These are phyloP conservation scores for Netelia melanura DNA, from an alignment of 2,888 invertebrate species.

Conservation along the genomic window DNA sequence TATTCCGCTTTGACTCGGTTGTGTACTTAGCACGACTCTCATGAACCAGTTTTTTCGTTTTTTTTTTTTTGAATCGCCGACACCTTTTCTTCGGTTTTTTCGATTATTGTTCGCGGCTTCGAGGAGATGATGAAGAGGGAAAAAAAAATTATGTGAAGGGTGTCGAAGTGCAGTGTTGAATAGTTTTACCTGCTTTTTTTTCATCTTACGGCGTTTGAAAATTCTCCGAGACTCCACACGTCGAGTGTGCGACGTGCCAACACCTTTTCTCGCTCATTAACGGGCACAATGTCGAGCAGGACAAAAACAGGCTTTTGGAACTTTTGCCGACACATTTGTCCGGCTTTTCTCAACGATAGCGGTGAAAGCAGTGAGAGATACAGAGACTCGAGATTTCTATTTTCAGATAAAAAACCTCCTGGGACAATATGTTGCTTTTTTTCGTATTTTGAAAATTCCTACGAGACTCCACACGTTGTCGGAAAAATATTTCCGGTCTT, in stretches of 20 bases:
- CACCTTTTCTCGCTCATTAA: slow-evolving; percentile 61
- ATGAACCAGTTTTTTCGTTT: neutral
- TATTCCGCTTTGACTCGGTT: neutral
- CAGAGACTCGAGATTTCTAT: neutral
- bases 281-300: slow-evolving; percentile 9
- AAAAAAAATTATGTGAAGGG: slow-evolving; percentile 7
- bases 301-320: slow-evolving; percentile 39
- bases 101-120: slow-evolving; percentile 45
- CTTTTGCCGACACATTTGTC: slow-evolving; percentile 45
- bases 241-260: slow-evolving; percentile 48
- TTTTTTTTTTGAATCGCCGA: slow-evolving; percentile 3
- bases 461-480: neutral
- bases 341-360: slow-evolving; percentile 5
- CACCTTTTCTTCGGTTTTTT: slow-evolving; percentile 10
- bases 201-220: slow-evolving; percentile 29
- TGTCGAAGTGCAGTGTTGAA: slow-evolving; percentile 30
- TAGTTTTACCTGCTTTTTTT: slow-evolving; percentile 8
- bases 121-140: neutral
- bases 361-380: neutral
- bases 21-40: neutral
- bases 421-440: neutral
- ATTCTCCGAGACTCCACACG: slow-evolving; percentile 49
- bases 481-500: neutral
- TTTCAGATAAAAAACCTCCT: slow-evolving; percentile 1
- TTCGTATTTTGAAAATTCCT: slow-evolving; percentile 4